Percentiles rank a stretch among this genome's conserved stretches.
Evolutionary conservation across 2,113 vertebrate species (phyloP).

Genomic region (Verasper variegatus): DNA sequence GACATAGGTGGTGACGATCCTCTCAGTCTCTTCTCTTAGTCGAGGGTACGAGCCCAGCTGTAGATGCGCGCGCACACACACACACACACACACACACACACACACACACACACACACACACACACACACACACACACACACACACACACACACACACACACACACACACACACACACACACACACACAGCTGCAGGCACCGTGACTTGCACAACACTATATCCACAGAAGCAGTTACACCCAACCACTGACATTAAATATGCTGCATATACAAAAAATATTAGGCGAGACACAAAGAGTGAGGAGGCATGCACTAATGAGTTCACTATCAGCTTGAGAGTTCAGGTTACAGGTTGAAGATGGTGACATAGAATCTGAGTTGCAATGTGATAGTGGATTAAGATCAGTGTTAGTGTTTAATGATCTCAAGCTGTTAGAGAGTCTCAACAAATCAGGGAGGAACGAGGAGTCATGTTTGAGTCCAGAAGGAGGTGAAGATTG

Average conservation of each 20-base stretch:
- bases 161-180: constrained; percentile 27
- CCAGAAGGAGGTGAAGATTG: constrained; percentile 11
- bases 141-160: constrained; percentile 9
- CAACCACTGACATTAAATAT: neutral
- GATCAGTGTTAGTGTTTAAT: neutral
- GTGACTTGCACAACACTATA: constrained; percentile 34
- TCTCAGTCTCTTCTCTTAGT: constrained; percentile 93
- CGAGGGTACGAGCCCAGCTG: constrained; percentile 92
- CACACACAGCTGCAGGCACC: constrained; percentile 53
- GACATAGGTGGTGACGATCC: constrained; percentile 94
- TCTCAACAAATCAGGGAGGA: constrained; percentile 32
- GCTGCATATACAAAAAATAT: constrained; percentile 2
- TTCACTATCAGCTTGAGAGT: constrained; percentile 45
- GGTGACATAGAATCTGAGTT: neutral
- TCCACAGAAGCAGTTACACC: neutral
- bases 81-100: constrained; percentile 22
- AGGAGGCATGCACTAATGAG: constrained; percentile 43
- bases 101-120: too few relatives aligned
- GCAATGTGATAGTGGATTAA: neutral
- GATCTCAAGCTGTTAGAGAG: constrained; percentile 36
- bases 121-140: constrained; percentile 13
- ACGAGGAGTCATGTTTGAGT: constrained; percentile 18
- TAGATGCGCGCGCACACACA: constrained; percentile 32
- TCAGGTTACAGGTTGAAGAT: neutral
- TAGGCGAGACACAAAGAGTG: neutral